phyloP scores from a whole-genome alignment of 2,797 vertebrate genomes.

The Aeoliscus strigatus region DNA sequence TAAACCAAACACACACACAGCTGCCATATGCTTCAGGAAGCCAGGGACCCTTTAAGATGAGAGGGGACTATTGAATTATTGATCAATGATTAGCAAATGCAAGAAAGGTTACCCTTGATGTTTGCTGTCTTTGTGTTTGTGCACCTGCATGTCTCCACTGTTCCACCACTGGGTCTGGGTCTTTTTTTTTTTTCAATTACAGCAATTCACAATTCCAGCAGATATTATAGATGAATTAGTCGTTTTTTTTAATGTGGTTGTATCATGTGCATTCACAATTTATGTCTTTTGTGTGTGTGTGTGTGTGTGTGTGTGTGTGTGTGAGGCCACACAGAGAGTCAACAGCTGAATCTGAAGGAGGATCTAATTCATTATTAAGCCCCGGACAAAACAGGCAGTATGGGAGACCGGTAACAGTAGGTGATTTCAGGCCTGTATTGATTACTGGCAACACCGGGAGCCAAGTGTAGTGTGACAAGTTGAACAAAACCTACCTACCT shows the following conservation, averaged over 20 bases:
- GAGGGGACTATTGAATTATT: conserved; percentile 92
- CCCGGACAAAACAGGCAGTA: conserved; percentile 96
- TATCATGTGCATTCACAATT: no score
- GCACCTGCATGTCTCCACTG: no score
- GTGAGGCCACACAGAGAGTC: conserved; percentile 59
- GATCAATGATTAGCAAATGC: conserved; percentile 99
- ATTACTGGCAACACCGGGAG: conserved; percentile 97
- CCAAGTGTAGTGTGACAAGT: conserved; percentile 89
- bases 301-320: no score
- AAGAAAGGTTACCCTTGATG: conserved; percentile 95
- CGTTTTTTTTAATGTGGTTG: no score
- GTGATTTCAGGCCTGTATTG: conserved; percentile 96
- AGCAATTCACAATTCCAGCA: no score
- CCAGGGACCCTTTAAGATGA: conserved; percentile 86
- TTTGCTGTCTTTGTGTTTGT: conserved; percentile 49
- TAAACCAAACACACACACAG: conserved; percentile 26
- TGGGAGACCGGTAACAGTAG: conserved; percentile 87
- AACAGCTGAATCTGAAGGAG: conserved; percentile 59
- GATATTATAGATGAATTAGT: no score
- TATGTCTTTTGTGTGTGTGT: no score
- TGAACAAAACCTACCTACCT: conserved; percentile 74
- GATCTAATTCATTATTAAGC: conserved; percentile 93
- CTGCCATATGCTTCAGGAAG: conserved; percentile 91
- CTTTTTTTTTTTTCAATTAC: no score
- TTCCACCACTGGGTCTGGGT: no score